Conservation (phyloP, 2,113 vertebrate species). For the Leptodactylus fuscus region DNA sequence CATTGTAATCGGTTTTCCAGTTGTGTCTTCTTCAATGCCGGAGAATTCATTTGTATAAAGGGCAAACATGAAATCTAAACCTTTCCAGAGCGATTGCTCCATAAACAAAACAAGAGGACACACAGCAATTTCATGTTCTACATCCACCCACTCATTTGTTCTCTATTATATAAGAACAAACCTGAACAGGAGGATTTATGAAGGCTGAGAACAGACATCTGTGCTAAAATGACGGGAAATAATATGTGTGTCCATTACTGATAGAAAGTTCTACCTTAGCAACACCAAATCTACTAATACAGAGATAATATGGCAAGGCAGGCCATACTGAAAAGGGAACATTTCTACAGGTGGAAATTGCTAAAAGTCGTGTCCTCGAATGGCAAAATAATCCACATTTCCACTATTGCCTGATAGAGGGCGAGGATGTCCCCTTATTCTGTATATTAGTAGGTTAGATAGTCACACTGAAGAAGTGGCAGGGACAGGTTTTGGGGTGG, state of each 20-base stretch:
- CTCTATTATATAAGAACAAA: conserved; percentile 73
- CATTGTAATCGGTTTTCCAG: conserved; percentile 55
- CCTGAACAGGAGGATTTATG: conserved; percentile 73
- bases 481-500: too few relatives aligned
- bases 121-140: conserved; percentile 76
- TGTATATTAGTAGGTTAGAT: too few relatives aligned
- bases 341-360: not conserved
- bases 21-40: conserved; percentile 8
- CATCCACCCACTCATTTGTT: conserved; percentile 76
- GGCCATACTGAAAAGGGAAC: not conserved
- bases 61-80: conserved; percentile 68
- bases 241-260: conserved; percentile 11
- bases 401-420: not conserved
- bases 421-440: not conserved
- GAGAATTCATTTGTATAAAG: conserved; percentile 49
- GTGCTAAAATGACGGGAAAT: conserved; percentile 66
- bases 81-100: conserved; percentile 69
- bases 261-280: not conserved
- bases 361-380: not conserved
- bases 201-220: conserved; percentile 70
- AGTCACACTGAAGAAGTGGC: too few relatives aligned
- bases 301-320: not conserved
- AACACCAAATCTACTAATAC: not conserved
- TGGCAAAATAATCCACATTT: not conserved
- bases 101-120: conserved; percentile 75